These are phyloP conservation scores for Ctena decussata DNA, from an alignment of 2,888 invertebrate genomes.

Conservation along the genomic window DNA sequence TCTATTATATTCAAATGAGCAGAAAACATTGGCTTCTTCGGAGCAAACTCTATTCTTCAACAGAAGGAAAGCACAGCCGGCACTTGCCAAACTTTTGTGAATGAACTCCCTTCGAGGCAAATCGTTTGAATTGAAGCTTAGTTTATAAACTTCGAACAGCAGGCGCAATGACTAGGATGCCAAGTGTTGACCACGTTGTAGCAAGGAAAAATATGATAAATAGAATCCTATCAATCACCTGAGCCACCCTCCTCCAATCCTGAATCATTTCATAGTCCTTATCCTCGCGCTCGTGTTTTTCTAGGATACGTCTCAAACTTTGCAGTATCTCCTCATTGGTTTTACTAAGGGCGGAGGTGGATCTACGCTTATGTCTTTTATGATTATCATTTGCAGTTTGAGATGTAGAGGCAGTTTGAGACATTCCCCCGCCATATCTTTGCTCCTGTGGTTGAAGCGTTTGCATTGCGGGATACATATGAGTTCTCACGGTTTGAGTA, in stretches of 20 bases:
- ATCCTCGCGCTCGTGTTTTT: slow-evolving; percentile 87
- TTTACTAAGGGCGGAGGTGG: slow-evolving; percentile 49
- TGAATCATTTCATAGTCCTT: slow-evolving; percentile 87
- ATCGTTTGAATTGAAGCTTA: too few relatives aligned
- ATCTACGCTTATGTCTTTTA: slow-evolving; percentile 39
- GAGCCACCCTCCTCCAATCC: slow-evolving; percentile 89
- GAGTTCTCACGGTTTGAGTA: slow-evolving; percentile 17
- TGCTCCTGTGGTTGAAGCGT: neutral
- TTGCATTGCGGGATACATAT: slow-evolving; percentile 31
- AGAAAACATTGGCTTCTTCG: too few relatives aligned
- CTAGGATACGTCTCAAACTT: slow-evolving; percentile 87
- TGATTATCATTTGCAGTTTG: slow-evolving; percentile 40
- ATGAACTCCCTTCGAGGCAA: too few relatives aligned
- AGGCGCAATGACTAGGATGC: slow-evolving; percentile 88
- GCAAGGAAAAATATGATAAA: slow-evolving; percentile 89
- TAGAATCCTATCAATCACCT: slow-evolving; percentile 88
- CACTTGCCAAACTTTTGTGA: too few relatives aligned
- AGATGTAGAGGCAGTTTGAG: neutral
- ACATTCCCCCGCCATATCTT: neutral
- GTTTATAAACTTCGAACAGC: slow-evolving; percentile 33
- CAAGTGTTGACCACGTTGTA: slow-evolving; percentile 88
- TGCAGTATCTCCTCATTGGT: slow-evolving; percentile 87
- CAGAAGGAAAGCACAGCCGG: too few relatives aligned
- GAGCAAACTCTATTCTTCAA: too few relatives aligned
- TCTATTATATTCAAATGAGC: too few relatives aligned